Evolutionary conservation across 2,797 vertebrate genomes (phyloP).

Genomic region (Cynopterus sphinx): DNA sequence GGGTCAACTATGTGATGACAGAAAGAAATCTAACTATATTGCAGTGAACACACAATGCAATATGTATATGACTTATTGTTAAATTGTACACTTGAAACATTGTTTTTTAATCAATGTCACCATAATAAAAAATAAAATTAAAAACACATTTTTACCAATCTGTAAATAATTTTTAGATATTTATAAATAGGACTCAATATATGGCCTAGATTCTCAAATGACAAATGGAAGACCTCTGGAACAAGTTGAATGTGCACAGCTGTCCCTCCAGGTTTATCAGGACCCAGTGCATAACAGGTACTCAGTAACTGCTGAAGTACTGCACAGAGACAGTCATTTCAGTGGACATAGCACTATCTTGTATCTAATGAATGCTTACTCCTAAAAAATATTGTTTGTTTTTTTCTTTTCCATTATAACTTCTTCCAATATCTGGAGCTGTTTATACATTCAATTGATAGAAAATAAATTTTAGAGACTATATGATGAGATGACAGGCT

Average conservation of each 20-base stretch:
- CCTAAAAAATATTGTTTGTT: not conserved
- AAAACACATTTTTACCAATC: not conserved
- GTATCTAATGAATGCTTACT: not conserved
- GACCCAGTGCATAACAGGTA: not conserved
- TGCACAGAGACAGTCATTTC: not conserved
- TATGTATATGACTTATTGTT: no score
- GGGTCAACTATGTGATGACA: no score
- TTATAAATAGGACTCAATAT: not conserved
- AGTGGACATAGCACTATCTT: not conserved
- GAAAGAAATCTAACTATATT: no score
- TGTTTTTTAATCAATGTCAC: no score
- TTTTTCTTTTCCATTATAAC: not conserved
- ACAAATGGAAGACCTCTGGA: not conserved
- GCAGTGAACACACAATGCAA: no score
- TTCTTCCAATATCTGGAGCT: not conserved
- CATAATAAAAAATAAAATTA: not conserved
- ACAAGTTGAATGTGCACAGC: not conserved
- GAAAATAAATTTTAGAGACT: slow-evolving; percentile 27
- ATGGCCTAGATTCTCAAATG: not conserved
- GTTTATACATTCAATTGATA: slow-evolving; percentile 7
- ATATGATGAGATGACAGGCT: not conserved
- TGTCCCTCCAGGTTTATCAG: no score
- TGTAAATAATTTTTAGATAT: not conserved
- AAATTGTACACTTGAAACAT: no score
- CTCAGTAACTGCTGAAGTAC: not conserved